Evolutionary conservation across 2,888 invertebrate genomes (phyloP).

Genomic region (Polyommatus iphigenia): DNA sequence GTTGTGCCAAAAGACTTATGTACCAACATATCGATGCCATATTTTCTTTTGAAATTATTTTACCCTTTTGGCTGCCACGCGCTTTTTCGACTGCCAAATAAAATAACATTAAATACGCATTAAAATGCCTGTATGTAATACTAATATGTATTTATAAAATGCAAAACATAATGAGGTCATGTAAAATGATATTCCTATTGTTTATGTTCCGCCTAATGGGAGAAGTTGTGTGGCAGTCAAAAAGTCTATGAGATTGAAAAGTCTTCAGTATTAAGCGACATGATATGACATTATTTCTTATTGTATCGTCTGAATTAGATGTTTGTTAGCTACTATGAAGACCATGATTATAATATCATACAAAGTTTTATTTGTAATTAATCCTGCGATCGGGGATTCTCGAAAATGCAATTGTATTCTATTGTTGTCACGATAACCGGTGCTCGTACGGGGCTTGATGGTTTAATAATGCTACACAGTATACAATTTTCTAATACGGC

Average conservation of each 20-base stretch:
- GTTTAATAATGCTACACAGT: no score
- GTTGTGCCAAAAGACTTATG: conserved; percentile 25
- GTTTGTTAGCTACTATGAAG: background rate
- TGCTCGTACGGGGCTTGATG: no score
- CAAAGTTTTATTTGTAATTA: no score
- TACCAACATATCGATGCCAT: conserved; percentile 17
- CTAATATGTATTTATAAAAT: background rate
- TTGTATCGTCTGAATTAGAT: background rate
- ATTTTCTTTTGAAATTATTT: conserved; percentile 13
- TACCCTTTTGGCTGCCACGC: conserved; percentile 2
- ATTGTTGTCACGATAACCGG: no score
- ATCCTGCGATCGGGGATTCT: no score
- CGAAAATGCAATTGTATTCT: no score
- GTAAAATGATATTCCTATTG: background rate
- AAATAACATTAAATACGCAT: background rate
- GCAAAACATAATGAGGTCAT: background rate
- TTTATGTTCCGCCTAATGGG: conserved; percentile 12
- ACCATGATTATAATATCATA: background rate
- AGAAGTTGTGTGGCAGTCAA: background rate
- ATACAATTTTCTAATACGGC: no score
- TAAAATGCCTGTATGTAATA: background rate
- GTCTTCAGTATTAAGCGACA: conserved; percentile 15
- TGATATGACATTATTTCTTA: background rate
- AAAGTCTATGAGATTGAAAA: background rate
- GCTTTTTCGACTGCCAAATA: conserved; percentile 17